Conservation (phyloP, 2,113 vertebrate species). For the Ageneiosus marmoratus region DNA sequence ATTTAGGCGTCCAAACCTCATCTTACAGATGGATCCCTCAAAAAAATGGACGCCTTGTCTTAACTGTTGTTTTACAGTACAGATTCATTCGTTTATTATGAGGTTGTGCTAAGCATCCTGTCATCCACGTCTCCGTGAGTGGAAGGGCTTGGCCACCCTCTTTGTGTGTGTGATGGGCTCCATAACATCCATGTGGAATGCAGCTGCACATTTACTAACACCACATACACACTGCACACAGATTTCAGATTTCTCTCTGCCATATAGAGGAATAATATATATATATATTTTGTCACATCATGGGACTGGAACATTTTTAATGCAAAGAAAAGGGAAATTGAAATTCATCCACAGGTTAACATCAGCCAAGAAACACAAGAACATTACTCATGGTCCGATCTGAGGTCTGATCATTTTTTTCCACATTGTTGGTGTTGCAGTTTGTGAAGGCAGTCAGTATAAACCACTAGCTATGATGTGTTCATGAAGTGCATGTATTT, state of each 20-base stretch:
- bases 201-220: background rate
- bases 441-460: background rate
- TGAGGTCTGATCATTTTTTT: background rate
- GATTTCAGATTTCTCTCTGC: background rate
- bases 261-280: background rate
- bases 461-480: background rate
- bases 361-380: background rate
- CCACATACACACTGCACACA: background rate
- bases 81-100: background rate
- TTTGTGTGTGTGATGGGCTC: conserved; percentile 52
- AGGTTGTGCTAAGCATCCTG: conserved; percentile 8
- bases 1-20: background rate
- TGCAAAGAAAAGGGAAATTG: background rate
- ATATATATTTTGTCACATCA: background rate
- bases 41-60: conserved; percentile 7
- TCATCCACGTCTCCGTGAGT: conserved; percentile 11
- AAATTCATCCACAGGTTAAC: background rate
- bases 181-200: conserved; percentile 40
- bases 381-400: background rate
- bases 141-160: conserved; percentile 50
- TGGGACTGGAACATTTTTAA: background rate
- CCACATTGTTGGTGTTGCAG: background rate
- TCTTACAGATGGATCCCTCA: background rate
- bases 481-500: background rate
- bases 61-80: background rate